Evolutionary conservation across 2,113 vertebrate genomes (phyloP).

Genomic region (Propithecus coquereli): DNA sequence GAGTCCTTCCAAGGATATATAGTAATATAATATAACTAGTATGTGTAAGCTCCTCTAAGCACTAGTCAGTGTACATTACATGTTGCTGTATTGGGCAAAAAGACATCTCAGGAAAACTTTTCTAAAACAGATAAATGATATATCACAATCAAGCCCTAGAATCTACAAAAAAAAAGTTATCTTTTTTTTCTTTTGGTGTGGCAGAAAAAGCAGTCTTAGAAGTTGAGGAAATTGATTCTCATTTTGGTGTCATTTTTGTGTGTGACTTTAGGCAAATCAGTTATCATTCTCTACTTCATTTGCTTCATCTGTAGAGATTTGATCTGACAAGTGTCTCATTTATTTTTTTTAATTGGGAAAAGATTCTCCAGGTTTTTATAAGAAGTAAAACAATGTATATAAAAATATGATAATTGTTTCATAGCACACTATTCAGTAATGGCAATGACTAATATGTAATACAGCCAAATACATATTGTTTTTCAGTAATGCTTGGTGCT

Average conservation of each 20-base stretch:
- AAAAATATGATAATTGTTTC: neutral
- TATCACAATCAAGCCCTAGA: neutral
- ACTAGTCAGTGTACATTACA: neutral
- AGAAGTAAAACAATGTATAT: neutral
- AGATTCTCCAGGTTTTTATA: neutral
- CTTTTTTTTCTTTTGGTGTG: neutral
- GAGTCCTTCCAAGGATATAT: neutral
- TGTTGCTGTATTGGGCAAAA: neutral
- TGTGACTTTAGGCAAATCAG: neutral
- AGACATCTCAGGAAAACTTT: neutral
- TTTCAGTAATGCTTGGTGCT: neutral
- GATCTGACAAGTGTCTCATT: neutral
- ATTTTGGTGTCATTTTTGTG: neutral
- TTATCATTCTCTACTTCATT: neutral
- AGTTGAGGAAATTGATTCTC: neutral
- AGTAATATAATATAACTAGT: neutral
- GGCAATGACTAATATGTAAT: neutral
- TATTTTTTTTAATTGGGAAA: conserved; percentile 11
- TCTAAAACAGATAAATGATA: neutral
- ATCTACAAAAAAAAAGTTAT: neutral
- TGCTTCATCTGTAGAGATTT: neutral
- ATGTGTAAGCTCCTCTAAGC: neutral
- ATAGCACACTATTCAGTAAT: neutral
- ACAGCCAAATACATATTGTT: neutral
- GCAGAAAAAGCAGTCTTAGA: neutral